These are phyloP conservation scores for Colinus virginianus DNA, from an alignment of 2,113 vertebrate genomes.

Conservation along the genomic window DNA sequence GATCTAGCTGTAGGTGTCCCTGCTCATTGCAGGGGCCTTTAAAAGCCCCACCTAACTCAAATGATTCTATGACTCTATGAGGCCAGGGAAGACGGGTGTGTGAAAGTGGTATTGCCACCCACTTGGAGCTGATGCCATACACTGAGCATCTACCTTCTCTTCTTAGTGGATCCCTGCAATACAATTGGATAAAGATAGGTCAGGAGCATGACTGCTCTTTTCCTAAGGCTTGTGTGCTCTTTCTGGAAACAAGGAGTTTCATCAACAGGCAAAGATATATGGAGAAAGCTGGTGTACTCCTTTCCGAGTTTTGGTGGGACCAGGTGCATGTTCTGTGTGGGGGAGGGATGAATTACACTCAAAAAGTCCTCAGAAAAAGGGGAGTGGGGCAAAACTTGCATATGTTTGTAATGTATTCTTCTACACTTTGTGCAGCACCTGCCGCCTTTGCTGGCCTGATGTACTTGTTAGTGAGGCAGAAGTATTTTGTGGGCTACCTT, in stretches of 20 bases:
- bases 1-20: no score
- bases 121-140: no score
- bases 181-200: neutral
- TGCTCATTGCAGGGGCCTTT: no score
- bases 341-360: neutral
- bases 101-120: neutral
- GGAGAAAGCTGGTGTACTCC: neutral
- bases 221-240: neutral
- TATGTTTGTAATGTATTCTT: neutral
- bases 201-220: neutral
- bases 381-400: rapidly evolving
- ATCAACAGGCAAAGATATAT: neutral
- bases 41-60: neutral
- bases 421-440: slow-evolving; percentile 78
- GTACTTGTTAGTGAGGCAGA: slow-evolving; percentile 92
- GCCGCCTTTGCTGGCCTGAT: slow-evolving; percentile 93
- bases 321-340: neutral
- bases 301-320: neutral
- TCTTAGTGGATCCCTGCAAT: neutral
- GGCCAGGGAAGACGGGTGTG: neutral
- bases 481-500: slow-evolving; percentile 95
- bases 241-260: neutral
- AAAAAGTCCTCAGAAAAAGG: neutral
- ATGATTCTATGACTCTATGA: neutral
- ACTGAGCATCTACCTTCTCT: neutral